Evolutionary conservation across 2,888 invertebrate genomes (phyloP), one percentile per base, ranked within the genome.

Genomic region (Tyria jacobaeae): DNA sequence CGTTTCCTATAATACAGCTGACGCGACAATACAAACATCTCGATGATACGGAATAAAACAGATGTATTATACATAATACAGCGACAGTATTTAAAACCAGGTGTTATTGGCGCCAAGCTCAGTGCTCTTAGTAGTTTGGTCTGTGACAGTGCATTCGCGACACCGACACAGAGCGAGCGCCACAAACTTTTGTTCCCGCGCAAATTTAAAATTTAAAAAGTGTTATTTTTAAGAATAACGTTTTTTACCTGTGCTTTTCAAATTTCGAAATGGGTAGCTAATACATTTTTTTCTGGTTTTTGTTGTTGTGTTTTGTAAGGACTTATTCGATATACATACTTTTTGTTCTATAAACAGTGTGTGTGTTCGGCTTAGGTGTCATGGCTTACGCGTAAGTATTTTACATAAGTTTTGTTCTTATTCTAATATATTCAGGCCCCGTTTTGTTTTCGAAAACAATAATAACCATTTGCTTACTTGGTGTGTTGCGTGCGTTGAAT

Each of bases 91-190:
- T 59, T 59, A 59, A 59, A 57, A 78, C 71, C 82, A 82, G 84
- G 79, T 82, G 82, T 73, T 62, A 50, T 71, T 75, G 66, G 77
- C 80, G 80, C 74, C 71, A 25, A 59, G 41, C 49, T 35, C 50
- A 54, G 57, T 53, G 31, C 34, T 52, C 52, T 25, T 14, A 52
- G 49, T 49, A 39, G 35, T 51, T 35, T 14, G 35, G 44, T 66
- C 35, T 79, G 71, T 41, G 51, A 41, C 86, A 91, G 90, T 91
- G 53, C 68, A 67, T 70, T 75, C 76, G 75, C 77, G 81, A 71
- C 82, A 72, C 75, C 71, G 83, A 64, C 59, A 65, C 71, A 24
- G 70, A 69, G 59, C 72, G 74, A 79, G 86, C 89, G 88, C 73
- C 62, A 65, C 67, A 59, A 37, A 62, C 53, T 52, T 74, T 79